phyloP scores from a whole-genome alignment of 2,797 vertebrate species.

The Tarsius wallacei region DNA sequence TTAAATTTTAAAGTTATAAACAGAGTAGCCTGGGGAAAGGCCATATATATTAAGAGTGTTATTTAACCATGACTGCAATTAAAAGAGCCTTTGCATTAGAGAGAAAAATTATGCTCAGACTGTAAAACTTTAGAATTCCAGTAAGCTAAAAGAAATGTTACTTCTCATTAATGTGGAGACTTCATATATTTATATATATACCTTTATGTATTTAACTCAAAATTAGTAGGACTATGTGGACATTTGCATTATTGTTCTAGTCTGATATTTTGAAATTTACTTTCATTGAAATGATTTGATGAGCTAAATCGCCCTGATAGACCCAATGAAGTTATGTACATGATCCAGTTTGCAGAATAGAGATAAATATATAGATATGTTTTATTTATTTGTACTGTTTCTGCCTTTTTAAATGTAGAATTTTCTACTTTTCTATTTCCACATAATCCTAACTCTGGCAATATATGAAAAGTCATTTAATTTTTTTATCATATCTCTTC shows the following conservation, averaged over 20 bases:
- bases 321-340: background rate
- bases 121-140: slow-evolving; percentile 24
- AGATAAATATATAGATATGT: background rate
- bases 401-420: background rate
- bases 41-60: slow-evolving; percentile 53
- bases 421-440: background rate
- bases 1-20: slow-evolving; percentile 77
- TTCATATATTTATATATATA: background rate
- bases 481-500: background rate
- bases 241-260: slow-evolving; percentile 36
- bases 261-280: background rate
- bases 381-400: background rate
- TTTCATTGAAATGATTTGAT: slow-evolving; percentile 23
- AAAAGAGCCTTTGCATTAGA: slow-evolving; percentile 60
- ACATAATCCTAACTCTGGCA: background rate
- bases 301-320: background rate
- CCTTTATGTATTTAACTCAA: background rate
- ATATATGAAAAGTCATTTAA: background rate
- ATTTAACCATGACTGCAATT: slow-evolving; percentile 80
- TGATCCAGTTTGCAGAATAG: background rate
- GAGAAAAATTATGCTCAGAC: slow-evolving; percentile 61
- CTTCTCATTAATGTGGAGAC: background rate
- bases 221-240: background rate
- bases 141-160: slow-evolving; percentile 45
- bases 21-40: slow-evolving; percentile 70